Percentiles rank a stretch among this genome's conserved stretches.
phyloP scores from a whole-genome alignment of 2,113 vertebrate genomes.

The Passer montanus region DNA sequence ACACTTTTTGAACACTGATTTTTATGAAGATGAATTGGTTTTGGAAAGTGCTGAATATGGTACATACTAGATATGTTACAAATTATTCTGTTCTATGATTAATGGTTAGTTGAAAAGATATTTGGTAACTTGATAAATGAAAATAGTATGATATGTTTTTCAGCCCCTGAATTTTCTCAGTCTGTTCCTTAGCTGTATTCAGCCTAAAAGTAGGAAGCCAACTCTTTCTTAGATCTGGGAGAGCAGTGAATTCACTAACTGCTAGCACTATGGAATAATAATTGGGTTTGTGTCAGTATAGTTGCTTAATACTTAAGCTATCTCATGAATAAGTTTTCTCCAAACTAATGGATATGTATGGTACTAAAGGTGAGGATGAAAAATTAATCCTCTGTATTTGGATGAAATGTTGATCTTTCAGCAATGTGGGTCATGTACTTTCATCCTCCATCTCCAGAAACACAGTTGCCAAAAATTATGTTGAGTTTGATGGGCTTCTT shows the following conservation, averaged over 20 bases:
- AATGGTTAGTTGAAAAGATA: not conserved
- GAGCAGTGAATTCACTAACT: not conserved
- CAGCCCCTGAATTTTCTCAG: not conserved
- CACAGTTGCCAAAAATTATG: not conserved
- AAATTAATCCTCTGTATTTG: not conserved
- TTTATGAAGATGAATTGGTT: not conserved
- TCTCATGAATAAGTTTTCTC: not conserved
- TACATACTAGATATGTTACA: not conserved
- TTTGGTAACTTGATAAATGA: not conserved
- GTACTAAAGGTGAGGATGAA: not conserved
- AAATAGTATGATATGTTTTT: not conserved
- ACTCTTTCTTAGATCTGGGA: not conserved
- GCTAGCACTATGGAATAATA: not conserved
- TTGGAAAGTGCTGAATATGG: not conserved
- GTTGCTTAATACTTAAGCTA: not conserved
- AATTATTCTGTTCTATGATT: not conserved
- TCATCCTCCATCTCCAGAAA: not conserved
- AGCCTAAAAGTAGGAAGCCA: not conserved
- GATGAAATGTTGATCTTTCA: not conserved
- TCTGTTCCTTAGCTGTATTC: not conserved
- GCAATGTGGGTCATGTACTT: not conserved
- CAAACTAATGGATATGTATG: not conserved
- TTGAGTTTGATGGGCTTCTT: not conserved
- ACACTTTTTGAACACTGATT: not conserved
- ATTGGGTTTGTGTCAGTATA: not conserved